Base-by-base conservation (phyloP, 92 coral and sea anemone genomes). In the Heteractis magnifica region DNA sequence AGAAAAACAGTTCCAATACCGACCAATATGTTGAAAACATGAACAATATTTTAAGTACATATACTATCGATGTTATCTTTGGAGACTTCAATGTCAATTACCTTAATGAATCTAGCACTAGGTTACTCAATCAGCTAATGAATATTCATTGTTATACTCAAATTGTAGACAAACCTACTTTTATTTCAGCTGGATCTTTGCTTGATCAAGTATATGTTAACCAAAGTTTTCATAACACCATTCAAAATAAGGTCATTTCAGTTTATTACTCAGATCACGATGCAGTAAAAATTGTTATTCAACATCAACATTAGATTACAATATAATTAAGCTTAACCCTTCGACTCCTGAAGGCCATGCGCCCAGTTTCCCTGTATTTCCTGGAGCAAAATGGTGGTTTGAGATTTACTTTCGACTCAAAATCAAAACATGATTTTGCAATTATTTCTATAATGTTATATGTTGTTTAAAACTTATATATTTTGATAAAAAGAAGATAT, bases 181-280 rank as follows among this genome's bases (percentile, higher is more conserved):
- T 87, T 82, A 64, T 82, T 58, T 82, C 87, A 70, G 41, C 48
- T 73, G 89, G 89, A 74, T 72, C 75, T 86, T 81, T 86, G 8
- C 51, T 86, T 10, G 89, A 81, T 86, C 86, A 86, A 78, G 48
- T 78, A 78, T 79, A 65, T 70, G 79, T 85, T 48, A 70, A 85
- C 50, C 89, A 80, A 49, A 51, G 58, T 51, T 68, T 71, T 14
- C 20, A 49, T 52, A 53, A 86, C 51, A 86, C 50, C 50, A 56
- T 53, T 3, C 56, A 16, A 79, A 52, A 65, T 65, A 70, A 68
- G 4, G 56, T 86, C 21, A 74, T 55, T 64, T 80, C 85, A 80
- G 85, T 86, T 50, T 86, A 86, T 86, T 79, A 79, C 53, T 86
- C 89, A 48, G 85, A 83, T 59, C 89, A 80, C 55, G 85, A 86